Base-by-base conservation (phyloP, 1,140 invertebrate genomes). In the Paraescarpia echinospica region DNA sequence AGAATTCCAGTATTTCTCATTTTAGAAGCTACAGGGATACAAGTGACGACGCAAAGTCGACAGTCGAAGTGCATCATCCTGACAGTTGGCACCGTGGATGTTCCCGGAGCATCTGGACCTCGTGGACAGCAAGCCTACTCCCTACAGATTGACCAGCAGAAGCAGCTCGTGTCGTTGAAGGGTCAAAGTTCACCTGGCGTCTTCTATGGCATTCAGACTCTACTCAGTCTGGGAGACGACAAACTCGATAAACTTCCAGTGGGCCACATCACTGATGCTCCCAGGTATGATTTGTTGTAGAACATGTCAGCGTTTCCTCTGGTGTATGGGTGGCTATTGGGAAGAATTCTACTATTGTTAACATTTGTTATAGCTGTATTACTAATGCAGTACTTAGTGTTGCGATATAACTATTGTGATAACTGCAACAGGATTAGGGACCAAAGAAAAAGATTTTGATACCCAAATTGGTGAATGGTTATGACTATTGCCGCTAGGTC, bases 181-280 rank as follows among this genome's bases (percentile, higher is more conserved):
- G 94, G 93, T 8, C 33, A 51, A 48, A 91, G 92, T 41, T 91
- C 89, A 27, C 59, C 93, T 5, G 95, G 95, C 1, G 94, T 94
- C 18, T 95, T 94, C 89, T 95, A 95, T 90, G 95, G 94, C 31
- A 94, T 95, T 34, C 94, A 95, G 93, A 93, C 94, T 1, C 91
- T 95, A 22, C 59, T 95, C n/a, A 94, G 93, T 90, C 59, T 95
- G 31, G n/a, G 41, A 18, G 89, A 90, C 35, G 51, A 48, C 34
- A n/a, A 6, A n/a, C 35, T n/a, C 9, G 89, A 8, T 89, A n/a
- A n/a, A 12, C 59, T 92, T 18, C 92, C 92, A 5, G 88, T 34
- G 33, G 92, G 33, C 34, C 34, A 27, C 48, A 33, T 92, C 48
- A 33, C 88, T 35, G 92, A 92, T 89, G 51, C 51, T 14, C 92